A percentile compares a stretch with the other conserved stretches of the same genome.
Conservation (phyloP, 2,113 vertebrate species). For the Manacus vitellinus region DNA sequence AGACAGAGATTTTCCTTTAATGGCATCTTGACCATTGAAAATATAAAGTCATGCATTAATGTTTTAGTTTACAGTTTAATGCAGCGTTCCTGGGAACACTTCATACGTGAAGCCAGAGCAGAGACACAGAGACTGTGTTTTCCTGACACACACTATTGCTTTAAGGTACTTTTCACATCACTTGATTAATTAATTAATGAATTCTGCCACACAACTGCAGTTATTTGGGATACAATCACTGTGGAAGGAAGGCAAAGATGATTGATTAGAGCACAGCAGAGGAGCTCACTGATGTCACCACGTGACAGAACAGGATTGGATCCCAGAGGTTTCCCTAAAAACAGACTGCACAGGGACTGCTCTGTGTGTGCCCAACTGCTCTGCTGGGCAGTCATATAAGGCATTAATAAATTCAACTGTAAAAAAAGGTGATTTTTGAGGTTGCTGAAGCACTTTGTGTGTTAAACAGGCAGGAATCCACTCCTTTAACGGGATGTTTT, state of each 20-base stretch:
- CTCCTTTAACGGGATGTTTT: background rate
- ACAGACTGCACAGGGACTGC: constrained; percentile 68
- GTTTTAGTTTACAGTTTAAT: constrained; percentile 75
- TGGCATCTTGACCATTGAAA: constrained; percentile 60
- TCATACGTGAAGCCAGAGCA: constrained; percentile 67
- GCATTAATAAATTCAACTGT: constrained; percentile 13
- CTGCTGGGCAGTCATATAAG: constrained; percentile 71
- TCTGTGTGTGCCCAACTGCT: constrained; percentile 56
- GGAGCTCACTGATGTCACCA: constrained; percentile 58
- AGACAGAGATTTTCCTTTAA: constrained; percentile 45
- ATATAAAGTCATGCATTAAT: constrained; percentile 83
- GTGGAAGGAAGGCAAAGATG: constrained; percentile 65
- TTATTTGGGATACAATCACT: constrained; percentile 38
- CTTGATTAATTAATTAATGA: background rate
- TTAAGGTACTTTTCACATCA: constrained; percentile 54
- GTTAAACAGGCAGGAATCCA: background rate
- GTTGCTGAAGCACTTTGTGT: constrained; percentile 73
- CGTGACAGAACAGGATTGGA: background rate
- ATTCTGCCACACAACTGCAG: constrained; percentile 44
- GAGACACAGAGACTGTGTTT: constrained; percentile 66
- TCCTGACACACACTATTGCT: constrained; percentile 76
- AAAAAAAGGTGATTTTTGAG: constrained; percentile 28
- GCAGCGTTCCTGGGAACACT: constrained; percentile 55
- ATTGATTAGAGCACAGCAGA: constrained; percentile 62
- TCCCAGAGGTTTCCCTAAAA: background rate